A percentile compares a stretch with the other conserved stretches of the same genome.
Conservation (phyloP, 2,797 vertebrate genomes). For the Sebastiscus tertius region DNA sequence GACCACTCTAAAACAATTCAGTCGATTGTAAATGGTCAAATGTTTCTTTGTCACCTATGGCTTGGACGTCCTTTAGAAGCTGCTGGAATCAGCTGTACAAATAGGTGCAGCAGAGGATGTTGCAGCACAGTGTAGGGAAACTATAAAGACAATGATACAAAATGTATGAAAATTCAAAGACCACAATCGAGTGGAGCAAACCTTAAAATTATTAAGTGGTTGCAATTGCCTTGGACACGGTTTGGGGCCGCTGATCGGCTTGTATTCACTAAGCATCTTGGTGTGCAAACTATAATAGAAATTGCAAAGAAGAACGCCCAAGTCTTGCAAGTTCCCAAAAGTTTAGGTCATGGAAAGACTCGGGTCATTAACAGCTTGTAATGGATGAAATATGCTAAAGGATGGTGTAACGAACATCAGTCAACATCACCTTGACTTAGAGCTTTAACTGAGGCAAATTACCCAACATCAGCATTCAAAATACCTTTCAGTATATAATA, state of each 20-base stretch:
- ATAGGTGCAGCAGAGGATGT: not conserved
- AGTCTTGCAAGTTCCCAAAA: not conserved
- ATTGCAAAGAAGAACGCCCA: not conserved
- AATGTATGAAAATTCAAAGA: not conserved
- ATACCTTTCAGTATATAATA: not conserved
- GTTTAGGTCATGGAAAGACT: not conserved
- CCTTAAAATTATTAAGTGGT: not conserved
- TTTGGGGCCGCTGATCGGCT: not conserved
- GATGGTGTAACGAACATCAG: not conserved
- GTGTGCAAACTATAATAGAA: not conserved
- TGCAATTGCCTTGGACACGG: not conserved
- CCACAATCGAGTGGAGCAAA: not conserved
- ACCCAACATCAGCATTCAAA: not conserved
- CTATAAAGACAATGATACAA: not conserved
- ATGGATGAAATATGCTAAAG: not conserved
- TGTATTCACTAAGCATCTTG: not conserved
- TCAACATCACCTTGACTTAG: not conserved
- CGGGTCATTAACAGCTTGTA: not conserved
- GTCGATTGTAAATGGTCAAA: not conserved
- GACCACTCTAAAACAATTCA: not conserved
- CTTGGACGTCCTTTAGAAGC: not conserved
- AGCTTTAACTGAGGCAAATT: not conserved
- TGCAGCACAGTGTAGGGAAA: not conserved
- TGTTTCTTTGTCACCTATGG: not conserved
- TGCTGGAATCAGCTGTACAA: not conserved